Conservation (phyloP, 1,140 invertebrate genomes). For the Drosophila prosaltans region DNA sequence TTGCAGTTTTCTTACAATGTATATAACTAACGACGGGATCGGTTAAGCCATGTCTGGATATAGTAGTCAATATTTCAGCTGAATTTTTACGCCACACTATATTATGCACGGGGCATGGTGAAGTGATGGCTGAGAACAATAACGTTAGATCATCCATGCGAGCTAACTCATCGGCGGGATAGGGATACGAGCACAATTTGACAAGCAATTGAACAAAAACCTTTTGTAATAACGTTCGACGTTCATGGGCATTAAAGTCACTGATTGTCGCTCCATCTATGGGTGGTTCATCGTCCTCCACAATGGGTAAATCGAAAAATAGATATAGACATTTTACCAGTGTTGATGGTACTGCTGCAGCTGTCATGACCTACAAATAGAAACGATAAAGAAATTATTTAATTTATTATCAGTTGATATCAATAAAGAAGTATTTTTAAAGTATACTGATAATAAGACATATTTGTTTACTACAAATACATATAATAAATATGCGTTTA, state of each 20-base stretch:
- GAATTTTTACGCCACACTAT: conserved; percentile 98
- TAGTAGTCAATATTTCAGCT: conserved; percentile 94
- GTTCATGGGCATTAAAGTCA: conserved; percentile 95
- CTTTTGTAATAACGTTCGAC: conserved; percentile 96
- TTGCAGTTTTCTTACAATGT: conserved; percentile 90
- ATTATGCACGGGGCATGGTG: conserved; percentile 96
- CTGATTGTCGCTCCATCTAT: conserved; percentile 84
- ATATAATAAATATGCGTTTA: too few species aligned
- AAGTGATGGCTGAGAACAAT: conserved; percentile 98
- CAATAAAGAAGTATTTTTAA: too few species aligned
- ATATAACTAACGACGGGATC: conserved; percentile 97
- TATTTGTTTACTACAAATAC: too few species aligned
- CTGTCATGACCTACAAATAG: conserved; percentile 92
- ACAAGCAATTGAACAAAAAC: conserved; percentile 98
- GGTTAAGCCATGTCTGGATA: conserved; percentile 96
- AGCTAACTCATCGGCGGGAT: conserved; percentile 97
- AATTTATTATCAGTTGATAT: not conserved
- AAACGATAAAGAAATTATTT: conserved; percentile 1
- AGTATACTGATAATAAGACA: too few species aligned
- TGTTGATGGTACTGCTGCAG: conserved; percentile 97
- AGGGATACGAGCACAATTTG: conserved; percentile 94
- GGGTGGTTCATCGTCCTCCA: conserved; percentile 88
- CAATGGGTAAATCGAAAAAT: conserved; percentile 98
- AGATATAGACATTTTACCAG: conserved; percentile 99
- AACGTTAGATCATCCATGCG: conserved; percentile 97